Evolutionary conservation across 2,797 vertebrate genomes (phyloP), one percentile per base, ranked within the genome.

Genomic region (Danio tinwini): DNA sequence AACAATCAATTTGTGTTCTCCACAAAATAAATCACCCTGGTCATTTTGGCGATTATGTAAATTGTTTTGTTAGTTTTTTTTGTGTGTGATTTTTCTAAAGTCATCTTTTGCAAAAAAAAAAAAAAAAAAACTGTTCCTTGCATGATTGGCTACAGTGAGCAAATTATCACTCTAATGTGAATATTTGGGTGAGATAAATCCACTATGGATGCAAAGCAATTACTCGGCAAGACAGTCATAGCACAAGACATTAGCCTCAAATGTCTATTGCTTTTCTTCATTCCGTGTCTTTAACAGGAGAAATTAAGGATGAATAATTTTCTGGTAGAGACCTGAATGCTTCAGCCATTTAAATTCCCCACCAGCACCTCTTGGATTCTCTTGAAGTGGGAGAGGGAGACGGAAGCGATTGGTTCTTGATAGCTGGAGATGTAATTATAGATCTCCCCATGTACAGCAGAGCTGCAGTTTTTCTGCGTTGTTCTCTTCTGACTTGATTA

Each of bases 391-490:
- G 63, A 59, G 49, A 74, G 59, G 21, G 61, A 73, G 76, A 71
- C 52, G 14, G 53, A 40, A 70, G 45, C 49, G 80, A 82, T 82
- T 67, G 59, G 52, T 47, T 82, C 11, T 44, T 82, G 75, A 82
- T 72, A 79, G 65, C 49, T 68, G 61, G 21, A 84, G 78, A 82
- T 86, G 74, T 86, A 81, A 82, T 84, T 82, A 86, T 81, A 84
- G 82, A 86, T 80, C 40, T 5, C 47, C 5, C 58, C 52, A 72
- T 62, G 19, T 59, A 73, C 50, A 58, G 74, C 29, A 56, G 45
- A 47, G 59, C 40, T 12, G 1, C 2, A 29, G 63, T 50, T 52
- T 17, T 55, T 47, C 12, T 50, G 47, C 17, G 2, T 45, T 59
- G 29, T 40, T 70, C 17, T 52, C 12, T 39, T 11, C 5, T 53